Conservation (phyloP, 2,888 invertebrate genomes). For the Yponomeuta malinellus region DNA sequence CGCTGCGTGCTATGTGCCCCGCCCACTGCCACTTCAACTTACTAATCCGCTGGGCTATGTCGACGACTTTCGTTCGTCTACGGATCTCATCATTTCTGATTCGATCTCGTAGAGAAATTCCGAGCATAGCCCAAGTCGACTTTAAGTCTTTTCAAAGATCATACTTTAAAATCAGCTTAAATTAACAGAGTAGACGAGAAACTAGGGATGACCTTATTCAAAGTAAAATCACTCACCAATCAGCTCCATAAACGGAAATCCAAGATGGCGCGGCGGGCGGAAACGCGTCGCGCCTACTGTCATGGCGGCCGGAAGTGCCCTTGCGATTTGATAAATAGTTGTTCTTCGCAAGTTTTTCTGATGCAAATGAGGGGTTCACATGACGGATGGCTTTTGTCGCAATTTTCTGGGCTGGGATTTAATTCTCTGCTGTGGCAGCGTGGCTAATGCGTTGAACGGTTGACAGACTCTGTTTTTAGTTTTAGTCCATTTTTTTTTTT, state of each 20-base stretch:
- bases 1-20: too few species aligned
- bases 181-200: too few species aligned
- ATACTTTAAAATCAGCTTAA: too few species aligned
- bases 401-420: constrained; percentile 72
- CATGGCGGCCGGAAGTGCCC: constrained; percentile 69
- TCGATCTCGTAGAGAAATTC: too few species aligned
- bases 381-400: constrained; percentile 73
- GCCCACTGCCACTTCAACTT: too few species aligned
- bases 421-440: constrained; percentile 54
- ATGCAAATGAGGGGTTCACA: constrained; percentile 72
- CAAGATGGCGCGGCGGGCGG: constrained; percentile 69
- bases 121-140: too few species aligned
- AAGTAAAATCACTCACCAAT: constrained; percentile 70
- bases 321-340: constrained; percentile 75
- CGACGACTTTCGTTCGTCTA: too few species aligned
- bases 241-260: constrained; percentile 27
- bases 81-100: too few species aligned
- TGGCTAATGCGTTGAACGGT: constrained; percentile 46
- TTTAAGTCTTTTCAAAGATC: too few species aligned
- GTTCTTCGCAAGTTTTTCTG: constrained; percentile 74
- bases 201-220: constrained; percentile 69
- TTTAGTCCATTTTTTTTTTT: too few species aligned
- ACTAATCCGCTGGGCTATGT: too few species aligned
- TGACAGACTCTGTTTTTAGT: constrained; percentile 28
- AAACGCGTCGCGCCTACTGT: constrained; percentile 70